Percentiles rank a stretch among this genome's conserved stretches.
phyloP scores from a whole-genome alignment of 2,888 invertebrate species.

The Lasioglossum figueresi region DNA sequence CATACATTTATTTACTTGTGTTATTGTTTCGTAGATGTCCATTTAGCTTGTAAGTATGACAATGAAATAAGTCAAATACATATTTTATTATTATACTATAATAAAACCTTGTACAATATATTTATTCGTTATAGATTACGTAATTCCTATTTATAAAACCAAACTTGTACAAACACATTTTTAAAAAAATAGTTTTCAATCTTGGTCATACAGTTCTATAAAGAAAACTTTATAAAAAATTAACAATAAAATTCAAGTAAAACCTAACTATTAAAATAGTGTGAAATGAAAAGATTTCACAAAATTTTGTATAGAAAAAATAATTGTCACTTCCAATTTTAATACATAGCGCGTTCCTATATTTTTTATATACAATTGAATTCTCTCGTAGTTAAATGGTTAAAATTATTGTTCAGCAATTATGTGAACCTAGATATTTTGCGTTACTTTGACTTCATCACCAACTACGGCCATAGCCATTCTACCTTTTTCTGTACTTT shows the following conservation, averaged over 20 bases:
- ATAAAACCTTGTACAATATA: conserved; percentile 26
- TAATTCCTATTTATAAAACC: conserved; percentile 27
- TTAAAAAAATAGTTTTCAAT: conserved; percentile 19
- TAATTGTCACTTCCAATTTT: not conserved
- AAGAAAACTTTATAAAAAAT: not conserved
- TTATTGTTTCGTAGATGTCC: conserved; percentile 25
- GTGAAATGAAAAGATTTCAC: not conserved
- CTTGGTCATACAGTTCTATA: conserved; percentile 8
- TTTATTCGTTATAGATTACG: conserved; percentile 15
- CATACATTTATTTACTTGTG: conserved; percentile 6
- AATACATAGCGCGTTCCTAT: not conserved
- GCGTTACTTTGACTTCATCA: conserved; percentile 75
- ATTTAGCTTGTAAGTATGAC: conserved; percentile 21
- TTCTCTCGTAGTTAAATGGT: not conserved
- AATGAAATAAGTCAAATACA: conserved; percentile 30
- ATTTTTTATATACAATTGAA: conserved; percentile 6
- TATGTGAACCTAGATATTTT: conserved; percentile 56
- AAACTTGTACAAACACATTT: conserved; percentile 10
- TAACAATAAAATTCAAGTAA: not conserved
- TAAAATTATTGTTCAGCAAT: conserved; percentile 13
- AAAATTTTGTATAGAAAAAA: conserved; percentile 1
- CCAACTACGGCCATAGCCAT: conserved; percentile 76
- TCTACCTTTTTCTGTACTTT: conserved; percentile 76
- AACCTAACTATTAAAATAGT: conserved; percentile 4
- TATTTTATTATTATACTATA: conserved; percentile 12